Evolutionary conservation across 2,888 invertebrate genomes (phyloP), one percentile per base, ranked within the genome.

Genomic region (Polia nebulosa): DNA sequence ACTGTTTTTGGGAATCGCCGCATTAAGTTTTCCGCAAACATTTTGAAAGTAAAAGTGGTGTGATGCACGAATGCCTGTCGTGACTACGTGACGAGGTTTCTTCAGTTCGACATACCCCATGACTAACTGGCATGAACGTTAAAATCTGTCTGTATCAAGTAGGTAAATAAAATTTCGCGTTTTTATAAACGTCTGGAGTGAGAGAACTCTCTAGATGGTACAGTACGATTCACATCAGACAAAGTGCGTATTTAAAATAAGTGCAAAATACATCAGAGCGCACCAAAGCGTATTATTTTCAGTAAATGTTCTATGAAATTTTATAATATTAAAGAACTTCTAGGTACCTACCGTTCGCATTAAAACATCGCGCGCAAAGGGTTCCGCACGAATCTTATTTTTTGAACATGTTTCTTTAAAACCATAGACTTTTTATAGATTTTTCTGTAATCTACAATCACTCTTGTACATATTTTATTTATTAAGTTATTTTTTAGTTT

Each of bases 31-130:
- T 34, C 5, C 0, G 5, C 2, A 51, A 27, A 17, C 11, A 22
- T 58, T 34, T 47, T 27, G 3, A 75, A 67, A 67, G 36, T 49
- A n/a, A 75, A 56, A 67, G 68, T 75, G 34, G 29, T 52, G 68
- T 25, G 20, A 39, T 29, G 36, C 71, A 56, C 56, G 55, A 75
- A 36, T n/a, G 25, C 15, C 22, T 20, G 22, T 20, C 36, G n/a
- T 36, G 34, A 75, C 34, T 55, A 27, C 75, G 45, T 39, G 29
- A 32, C 25, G 17, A 32, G 0, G 5, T 52, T 32, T 45, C 7
- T 25, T 61, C 41, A 41, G 11, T 70, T 74, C 52, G 52, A 9
- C 39, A 53, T 53, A 52, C 36, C 44, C 69, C 65, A 73, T 65
- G 74, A 51, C 74, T 69, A 69, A 69, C n/a, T 13, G 20, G 34